These are phyloP conservation scores for Zalophus californianus DNA, from an alignment of 2,797 vertebrate genomes.

Conservation along the genomic window DNA sequence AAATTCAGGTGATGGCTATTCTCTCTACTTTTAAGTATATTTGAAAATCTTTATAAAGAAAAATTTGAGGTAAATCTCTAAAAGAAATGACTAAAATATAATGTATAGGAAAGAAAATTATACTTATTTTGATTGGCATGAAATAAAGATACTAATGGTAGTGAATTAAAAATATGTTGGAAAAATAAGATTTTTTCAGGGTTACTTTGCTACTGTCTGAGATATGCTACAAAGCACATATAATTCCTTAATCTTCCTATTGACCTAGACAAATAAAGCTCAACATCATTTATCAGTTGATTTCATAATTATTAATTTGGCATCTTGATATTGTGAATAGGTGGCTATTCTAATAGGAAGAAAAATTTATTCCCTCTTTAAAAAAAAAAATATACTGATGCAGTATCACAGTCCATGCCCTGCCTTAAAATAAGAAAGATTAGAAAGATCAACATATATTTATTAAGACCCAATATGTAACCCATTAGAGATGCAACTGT, in stretches of 20 bases:
- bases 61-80: neutral
- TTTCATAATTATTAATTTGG: neutral
- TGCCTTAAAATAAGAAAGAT: neutral
- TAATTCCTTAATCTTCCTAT: neutral
- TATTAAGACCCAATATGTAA: neutral
- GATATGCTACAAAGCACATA: neutral
- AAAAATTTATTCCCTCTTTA: neutral
- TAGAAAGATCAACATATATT: neutral
- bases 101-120: neutral
- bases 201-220: neutral
- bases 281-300: neutral
- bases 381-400: neutral
- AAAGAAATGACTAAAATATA: conserved; percentile 3
- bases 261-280: neutral
- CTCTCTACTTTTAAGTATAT: neutral
- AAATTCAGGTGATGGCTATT: neutral
- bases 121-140: neutral
- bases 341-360: neutral
- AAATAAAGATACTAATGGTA: neutral
- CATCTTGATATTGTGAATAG: neutral
- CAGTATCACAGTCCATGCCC: neutral
- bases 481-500: neutral
- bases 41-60: neutral
- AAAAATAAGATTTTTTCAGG: neutral
- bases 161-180: neutral